phyloP scores from a whole-genome alignment of 1,140 invertebrate species.

The Drosophila malerkotliana region DNA sequence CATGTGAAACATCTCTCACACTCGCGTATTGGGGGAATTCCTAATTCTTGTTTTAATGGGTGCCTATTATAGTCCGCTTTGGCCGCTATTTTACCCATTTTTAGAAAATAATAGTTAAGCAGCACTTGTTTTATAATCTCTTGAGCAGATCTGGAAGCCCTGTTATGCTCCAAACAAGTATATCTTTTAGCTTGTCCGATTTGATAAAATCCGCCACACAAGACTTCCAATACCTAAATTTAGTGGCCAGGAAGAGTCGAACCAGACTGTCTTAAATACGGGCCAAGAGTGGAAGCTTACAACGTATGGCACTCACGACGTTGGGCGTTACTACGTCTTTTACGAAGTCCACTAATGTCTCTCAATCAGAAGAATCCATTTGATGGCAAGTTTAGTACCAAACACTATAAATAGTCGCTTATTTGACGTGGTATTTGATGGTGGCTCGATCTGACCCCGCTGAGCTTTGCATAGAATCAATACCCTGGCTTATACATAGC shows the following conservation, averaged over 20 bases:
- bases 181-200: neutral
- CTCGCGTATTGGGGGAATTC: neutral
- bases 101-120: neutral
- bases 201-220: neutral
- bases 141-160: neutral
- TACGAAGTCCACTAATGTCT: too few species aligned
- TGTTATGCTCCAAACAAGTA: neutral
- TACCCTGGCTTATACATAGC: constrained; percentile 56
- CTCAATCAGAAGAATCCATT: neutral
- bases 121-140: neutral
- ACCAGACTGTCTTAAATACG: neutral
- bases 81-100: neutral
- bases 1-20: neutral
- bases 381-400: neutral
- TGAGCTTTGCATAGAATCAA: neutral
- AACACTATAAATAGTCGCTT: neutral
- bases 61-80: neutral
- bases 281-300: too few species aligned
- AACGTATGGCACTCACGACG: too few species aligned
- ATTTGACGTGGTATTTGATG: neutral
- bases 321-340: too few species aligned
- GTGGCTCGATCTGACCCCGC: neutral
- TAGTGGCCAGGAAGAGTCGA: constrained; percentile 5
- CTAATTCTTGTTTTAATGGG: neutral
- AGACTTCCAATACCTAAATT: constrained; percentile 5